These are phyloP conservation scores for Spilosoma lubricipeda DNA, from an alignment of 2,888 invertebrate genomes.

Conservation along the genomic window DNA sequence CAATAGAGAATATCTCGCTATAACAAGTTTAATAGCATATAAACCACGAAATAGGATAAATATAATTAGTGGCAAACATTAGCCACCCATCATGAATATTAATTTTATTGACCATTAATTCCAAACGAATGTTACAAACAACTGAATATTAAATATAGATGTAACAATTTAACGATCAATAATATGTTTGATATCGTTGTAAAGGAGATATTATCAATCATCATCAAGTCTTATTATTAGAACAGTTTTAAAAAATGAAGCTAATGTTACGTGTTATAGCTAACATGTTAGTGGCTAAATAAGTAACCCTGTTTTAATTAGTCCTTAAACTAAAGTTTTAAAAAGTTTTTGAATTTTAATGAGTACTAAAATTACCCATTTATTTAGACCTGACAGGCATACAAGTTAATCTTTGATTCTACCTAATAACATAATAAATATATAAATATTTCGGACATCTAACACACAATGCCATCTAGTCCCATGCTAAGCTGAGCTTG, in stretches of 20 bases:
- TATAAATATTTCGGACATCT: too few relatives aligned
- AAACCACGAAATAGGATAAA: slow-evolving; percentile 12
- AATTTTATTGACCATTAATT: slow-evolving; percentile 35
- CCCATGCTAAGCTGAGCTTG: too few relatives aligned
- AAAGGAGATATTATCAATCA: too few relatives aligned
- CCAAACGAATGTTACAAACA: slow-evolving; percentile 24
- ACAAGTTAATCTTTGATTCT: too few relatives aligned
- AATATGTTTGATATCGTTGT: neutral
- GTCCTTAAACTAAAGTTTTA: neutral
- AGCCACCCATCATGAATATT: slow-evolving; percentile 19
- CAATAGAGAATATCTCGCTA: slow-evolving; percentile 3
- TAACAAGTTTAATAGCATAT: slow-evolving; percentile 39
- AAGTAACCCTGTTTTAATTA: neutral
- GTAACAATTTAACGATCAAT: neutral
- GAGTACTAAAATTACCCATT: too few relatives aligned
- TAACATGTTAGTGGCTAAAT: neutral
- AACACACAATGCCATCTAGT: too few relatives aligned
- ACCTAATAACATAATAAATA: too few relatives aligned
- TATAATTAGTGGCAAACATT: slow-evolving; percentile 43
- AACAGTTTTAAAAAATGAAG: too few relatives aligned
- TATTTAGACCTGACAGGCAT: too few relatives aligned
- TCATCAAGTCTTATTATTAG: too few relatives aligned
- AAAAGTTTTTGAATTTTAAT: neutral
- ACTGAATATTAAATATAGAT: neutral
- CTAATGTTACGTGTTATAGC: too few relatives aligned